Evolutionary conservation across 2,113 vertebrate species (phyloP).

Genomic region (Rhadina sibilatrix): DNA sequence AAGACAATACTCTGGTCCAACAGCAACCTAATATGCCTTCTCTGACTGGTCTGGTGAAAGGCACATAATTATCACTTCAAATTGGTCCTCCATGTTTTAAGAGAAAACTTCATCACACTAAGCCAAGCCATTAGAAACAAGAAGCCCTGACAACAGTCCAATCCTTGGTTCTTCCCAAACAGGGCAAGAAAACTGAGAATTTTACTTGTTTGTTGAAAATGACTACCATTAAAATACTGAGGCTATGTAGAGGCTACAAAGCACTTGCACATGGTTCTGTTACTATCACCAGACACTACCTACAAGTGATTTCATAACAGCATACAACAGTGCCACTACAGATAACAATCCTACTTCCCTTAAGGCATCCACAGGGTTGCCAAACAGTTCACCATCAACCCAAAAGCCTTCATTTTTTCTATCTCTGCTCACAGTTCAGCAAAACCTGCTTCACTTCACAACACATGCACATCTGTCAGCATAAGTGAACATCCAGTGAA

Average conservation of each 20-base stretch:
- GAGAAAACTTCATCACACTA: neutral
- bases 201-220: neutral
- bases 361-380: neutral
- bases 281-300: neutral
- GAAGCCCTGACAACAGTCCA: neutral
- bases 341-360: constrained; percentile 17
- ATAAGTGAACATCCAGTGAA: neutral
- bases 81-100: neutral
- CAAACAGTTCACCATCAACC: neutral
- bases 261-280: neutral
- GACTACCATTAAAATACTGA: neutral
- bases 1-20: neutral
- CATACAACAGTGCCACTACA: neutral
- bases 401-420: neutral
- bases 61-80: neutral
- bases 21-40: neutral
- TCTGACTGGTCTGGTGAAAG: neutral
- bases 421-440: neutral
- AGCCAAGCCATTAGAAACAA: neutral
- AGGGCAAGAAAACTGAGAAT: neutral
- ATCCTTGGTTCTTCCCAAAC: neutral
- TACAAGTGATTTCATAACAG: neutral
- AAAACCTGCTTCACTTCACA: neutral
- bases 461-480: neutral
- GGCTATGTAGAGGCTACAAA: neutral